Base-by-base conservation (phyloP, 2,888 invertebrate species). In the Pollenia griseotomentosa region DNA sequence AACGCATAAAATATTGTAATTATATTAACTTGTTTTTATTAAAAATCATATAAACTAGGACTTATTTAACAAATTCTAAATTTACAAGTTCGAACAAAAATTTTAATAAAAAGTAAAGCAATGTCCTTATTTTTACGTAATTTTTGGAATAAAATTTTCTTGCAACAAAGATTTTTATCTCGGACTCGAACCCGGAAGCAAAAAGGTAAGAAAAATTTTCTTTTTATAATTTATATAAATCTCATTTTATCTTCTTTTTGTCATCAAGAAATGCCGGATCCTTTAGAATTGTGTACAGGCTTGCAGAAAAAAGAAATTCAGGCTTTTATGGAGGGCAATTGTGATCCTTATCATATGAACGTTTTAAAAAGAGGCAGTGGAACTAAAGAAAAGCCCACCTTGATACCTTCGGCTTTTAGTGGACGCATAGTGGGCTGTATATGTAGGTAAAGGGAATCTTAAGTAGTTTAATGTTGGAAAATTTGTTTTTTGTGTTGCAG, bases 351-450 rank as follows among this genome's bases (percentile, higher is more conserved):
- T 94, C 95, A 96, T 93, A 95, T 97, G 95, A 88, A 77, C 92
- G 95, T 97, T 0, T 91, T 96, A 86, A 97, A 97, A 93, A 96
- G 97, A 83, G 96, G 96, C 0, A 94, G 95, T 0, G 97, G 98
- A 87, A 97, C 98, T 68, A 96, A 96, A 91, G 96, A 96, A 9
- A 94, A 95, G 89, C 99, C 99, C 61, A 99, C 97, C 84, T 94
- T 97, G 86, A 96, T 99, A 89, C 98, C 98, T 63, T 98, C 99
- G 33, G 96, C 97, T 89, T 97, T 97, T 89, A 97, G 97, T 78
- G 96, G 97, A 63, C 96, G 99, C 90, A 95, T 99, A 87, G 95
- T 99, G 88, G 99, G 99, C 79, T 99, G 99, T 93, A 95, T 98
- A 92, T 99, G 99, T 95, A 91, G 94, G 95, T 94, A 23, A 61